Conservation (phyloP, 2,888 invertebrate species). For the Lasioglossum malachurum region DNA sequence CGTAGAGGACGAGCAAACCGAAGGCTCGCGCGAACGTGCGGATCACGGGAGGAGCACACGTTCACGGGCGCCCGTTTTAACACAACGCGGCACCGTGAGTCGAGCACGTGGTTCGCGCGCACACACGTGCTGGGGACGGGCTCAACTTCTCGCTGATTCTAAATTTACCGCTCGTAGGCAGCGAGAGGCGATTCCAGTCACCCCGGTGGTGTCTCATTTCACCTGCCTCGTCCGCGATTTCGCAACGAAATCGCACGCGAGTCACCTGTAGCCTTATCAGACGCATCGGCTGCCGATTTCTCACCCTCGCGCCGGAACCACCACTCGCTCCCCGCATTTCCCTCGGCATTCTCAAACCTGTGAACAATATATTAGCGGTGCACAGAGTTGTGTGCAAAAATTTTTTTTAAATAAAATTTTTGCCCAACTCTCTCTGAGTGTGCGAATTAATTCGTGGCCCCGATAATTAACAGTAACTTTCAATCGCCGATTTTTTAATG, state of each 20-base stretch:
- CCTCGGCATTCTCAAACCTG: background rate
- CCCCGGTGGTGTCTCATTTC: slow-evolving; percentile 52
- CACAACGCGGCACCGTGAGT: background rate
- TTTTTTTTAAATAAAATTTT: too few species aligned
- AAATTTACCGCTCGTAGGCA: slow-evolving; percentile 35
- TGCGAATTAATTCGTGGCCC: too few species aligned
- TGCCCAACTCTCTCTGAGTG: too few species aligned
- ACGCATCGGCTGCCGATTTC: background rate
- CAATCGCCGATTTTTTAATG: too few species aligned
- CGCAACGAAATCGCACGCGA: slow-evolving; percentile 26
- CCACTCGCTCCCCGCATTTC: background rate
- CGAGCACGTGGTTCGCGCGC: slow-evolving; percentile 58
- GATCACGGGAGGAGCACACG: background rate
- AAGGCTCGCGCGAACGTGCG: background rate
- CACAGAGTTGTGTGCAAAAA: too few species aligned
- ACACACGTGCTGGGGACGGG: slow-evolving; percentile 53
- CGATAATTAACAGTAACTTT: too few species aligned
- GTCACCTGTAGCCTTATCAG: background rate
- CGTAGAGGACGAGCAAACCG: slow-evolving; percentile 7
- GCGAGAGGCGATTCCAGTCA: slow-evolving; percentile 1
- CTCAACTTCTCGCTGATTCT: slow-evolving; percentile 50
- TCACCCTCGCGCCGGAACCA: background rate
- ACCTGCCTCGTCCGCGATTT: slow-evolving; percentile 43
- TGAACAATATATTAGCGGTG: too few species aligned
- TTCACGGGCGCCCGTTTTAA: background rate